Evolutionary conservation across 2,888 invertebrate genomes (phyloP), one percentile per base, ranked within the genome.

Genomic region (Cheilosia scutellata): DNA sequence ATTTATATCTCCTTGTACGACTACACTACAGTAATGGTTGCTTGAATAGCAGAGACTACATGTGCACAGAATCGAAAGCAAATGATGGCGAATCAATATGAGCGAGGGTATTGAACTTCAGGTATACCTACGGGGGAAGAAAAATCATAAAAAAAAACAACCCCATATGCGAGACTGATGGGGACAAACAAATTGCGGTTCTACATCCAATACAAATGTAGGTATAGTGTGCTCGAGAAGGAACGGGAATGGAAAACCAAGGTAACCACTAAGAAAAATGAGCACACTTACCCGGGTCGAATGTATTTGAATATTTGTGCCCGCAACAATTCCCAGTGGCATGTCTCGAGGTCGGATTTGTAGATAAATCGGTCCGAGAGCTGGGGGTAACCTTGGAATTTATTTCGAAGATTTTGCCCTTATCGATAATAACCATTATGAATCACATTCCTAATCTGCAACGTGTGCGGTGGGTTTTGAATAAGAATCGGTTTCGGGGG

Each of bases 41-140:
- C 57, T 33, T 31, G 57, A 57, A 25, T 57, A n/a, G 31, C 29
- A 2, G 49, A 9, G 47, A 33, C 20, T 27, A 51, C 53, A 20
- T 7, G 42, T 6, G n/a, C 7, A n/a, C 13, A 1, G 9, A 25
- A 47, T 51, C 16, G 51, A 71, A 72, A 60, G 37, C 29, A 72
- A 72, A 42, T 62, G 42, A 40, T 42, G 29, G 62, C 72, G 53
- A 72, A 72, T 72, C 72, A 72, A 71, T 71, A 71, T 62, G 60
- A 72, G 42, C 51, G 53, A 62, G 72, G 51, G 53, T 72, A 62
- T 62, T 72, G 72, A 72, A 72, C 72, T 62, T 62, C 27, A 25
- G 51, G 49, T 60, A 20, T 20, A 49, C 47, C 47, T 25, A 2
- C 2, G 13, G 51, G 3, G 16, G 20, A 20, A 7, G 11, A 37